phyloP scores from a whole-genome alignment of 2,797 vertebrate genomes.

The Arvicola amphibius region DNA sequence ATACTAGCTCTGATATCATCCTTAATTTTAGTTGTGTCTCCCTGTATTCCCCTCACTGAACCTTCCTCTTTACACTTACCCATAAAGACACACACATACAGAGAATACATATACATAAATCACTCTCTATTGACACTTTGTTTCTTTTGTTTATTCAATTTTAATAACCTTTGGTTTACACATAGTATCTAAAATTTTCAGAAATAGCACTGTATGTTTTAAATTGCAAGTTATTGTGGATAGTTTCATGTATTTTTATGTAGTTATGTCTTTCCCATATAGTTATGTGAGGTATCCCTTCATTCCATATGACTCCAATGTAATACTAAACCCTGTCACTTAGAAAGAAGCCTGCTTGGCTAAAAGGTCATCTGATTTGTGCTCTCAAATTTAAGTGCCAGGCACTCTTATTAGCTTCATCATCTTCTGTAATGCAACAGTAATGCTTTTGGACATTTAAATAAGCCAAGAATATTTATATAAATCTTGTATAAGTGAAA shows the following conservation, averaged over 20 bases:
- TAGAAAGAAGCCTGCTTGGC: background rate
- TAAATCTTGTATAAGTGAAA: background rate
- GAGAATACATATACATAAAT: too few species aligned
- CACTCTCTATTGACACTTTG: too few species aligned
- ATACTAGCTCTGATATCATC: too few species aligned
- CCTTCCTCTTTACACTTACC: too few species aligned
- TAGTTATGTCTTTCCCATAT: background rate
- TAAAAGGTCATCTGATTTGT: background rate
- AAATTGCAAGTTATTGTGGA: background rate
- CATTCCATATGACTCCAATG: background rate
- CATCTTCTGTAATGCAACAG: background rate
- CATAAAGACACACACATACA: too few species aligned
- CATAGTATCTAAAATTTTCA: too few species aligned
- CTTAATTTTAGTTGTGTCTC: too few species aligned
- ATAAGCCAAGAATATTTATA: background rate
- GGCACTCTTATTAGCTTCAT: background rate
- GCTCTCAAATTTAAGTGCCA: rapidly evolving
- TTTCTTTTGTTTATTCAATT: too few species aligned
- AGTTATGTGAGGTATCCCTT: background rate
- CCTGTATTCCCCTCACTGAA: rapidly evolving
- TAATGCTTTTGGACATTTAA: too few species aligned
- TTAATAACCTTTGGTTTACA: too few species aligned
- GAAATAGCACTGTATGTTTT: background rate
- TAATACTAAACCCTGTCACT: background rate
- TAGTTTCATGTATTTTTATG: background rate